These are phyloP conservation scores for Paralichthys olivaceus DNA, from an alignment of 2,113 vertebrate genomes.

Conservation along the genomic window DNA sequence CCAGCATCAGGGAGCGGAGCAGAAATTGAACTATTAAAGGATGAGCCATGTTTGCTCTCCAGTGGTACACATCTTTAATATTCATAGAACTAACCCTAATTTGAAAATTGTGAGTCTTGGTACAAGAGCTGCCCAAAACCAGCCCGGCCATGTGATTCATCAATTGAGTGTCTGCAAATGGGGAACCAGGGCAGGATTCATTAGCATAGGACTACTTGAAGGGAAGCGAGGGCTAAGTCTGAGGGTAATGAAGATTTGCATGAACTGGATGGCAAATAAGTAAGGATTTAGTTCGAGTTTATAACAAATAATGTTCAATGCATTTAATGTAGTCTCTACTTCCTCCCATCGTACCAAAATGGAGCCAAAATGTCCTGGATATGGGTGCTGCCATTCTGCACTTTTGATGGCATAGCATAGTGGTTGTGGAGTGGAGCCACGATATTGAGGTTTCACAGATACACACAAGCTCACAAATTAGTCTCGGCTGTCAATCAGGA, in stretches of 20 bases:
- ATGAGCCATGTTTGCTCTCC: slow-evolving; percentile 19
- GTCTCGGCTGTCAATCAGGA: too few species aligned
- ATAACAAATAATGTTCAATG: too few species aligned
- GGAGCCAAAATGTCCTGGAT: too few species aligned
- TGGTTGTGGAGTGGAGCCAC: too few species aligned
- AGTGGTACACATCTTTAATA: slow-evolving; percentile 8
- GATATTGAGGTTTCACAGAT: too few species aligned
- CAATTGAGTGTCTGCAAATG: not conserved
- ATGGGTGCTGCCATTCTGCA: too few species aligned
- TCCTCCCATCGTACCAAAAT: too few species aligned
- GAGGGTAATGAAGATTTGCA: slow-evolving; percentile 3
- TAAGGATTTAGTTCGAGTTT: not conserved
- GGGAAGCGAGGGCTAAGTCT: not conserved
- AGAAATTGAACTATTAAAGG: slow-evolving; percentile 29
- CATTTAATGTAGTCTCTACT: too few species aligned
- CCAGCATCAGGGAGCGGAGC: not conserved
- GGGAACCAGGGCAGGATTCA: not conserved
- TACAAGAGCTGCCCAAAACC: not conserved
- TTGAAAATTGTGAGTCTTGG: slow-evolving; percentile 25
- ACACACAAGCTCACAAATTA: too few species aligned
- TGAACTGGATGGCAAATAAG: not conserved
- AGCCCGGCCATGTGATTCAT: not conserved
- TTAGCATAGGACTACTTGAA: not conserved
- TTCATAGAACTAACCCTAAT: slow-evolving; percentile 41
- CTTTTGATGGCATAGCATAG: too few species aligned